phyloP scores from a whole-genome alignment of 2,113 vertebrate genomes.

The Carollia perspicillata region DNA sequence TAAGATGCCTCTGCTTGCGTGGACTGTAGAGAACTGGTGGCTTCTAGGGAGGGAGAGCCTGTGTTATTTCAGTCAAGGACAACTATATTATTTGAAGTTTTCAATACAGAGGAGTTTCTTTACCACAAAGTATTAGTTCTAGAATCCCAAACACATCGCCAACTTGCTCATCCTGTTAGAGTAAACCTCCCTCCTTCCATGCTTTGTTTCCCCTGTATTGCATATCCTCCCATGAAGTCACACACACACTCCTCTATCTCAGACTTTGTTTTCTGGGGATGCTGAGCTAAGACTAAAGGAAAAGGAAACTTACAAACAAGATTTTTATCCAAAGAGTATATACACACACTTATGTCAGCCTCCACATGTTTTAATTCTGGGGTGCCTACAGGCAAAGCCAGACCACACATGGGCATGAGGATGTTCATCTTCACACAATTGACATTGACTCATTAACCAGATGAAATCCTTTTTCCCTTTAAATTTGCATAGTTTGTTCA shows the following conservation, averaged over 20 bases:
- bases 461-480: not conserved
- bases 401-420: not conserved
- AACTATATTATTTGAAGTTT: not conserved
- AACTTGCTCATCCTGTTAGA: not conserved
- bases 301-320: not conserved
- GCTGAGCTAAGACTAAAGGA: not conserved
- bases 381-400: not conserved
- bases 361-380: no score
- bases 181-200: not conserved
- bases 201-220: no score
- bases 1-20: not conserved
- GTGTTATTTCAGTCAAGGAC: not conserved
- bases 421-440: not conserved
- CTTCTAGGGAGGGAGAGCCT: not conserved
- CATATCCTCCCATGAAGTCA: not conserved
- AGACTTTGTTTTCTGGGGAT: not conserved
- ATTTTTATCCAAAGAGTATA: not conserved
- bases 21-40: not conserved
- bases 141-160: not conserved
- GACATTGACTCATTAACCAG: not conserved
- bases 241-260: not conserved
- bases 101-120: not conserved
- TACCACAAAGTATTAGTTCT: not conserved
- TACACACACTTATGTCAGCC: no score
- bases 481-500: not conserved